phyloP scores from a whole-genome alignment of 2,888 invertebrate species.

The Caenorhabditis sinica region DNA sequence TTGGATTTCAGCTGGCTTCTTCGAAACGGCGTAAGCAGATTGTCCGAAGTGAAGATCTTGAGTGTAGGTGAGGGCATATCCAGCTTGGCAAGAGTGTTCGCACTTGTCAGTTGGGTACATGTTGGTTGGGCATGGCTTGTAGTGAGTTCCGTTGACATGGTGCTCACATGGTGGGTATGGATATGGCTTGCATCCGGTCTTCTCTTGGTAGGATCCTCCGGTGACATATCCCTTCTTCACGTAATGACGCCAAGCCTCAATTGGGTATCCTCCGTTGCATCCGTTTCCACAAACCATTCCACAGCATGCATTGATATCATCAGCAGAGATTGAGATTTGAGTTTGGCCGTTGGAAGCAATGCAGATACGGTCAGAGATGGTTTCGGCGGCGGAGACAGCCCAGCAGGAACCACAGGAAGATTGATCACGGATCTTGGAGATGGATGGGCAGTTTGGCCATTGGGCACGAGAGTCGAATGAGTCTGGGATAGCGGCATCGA shows the following conservation, averaged over 20 bases:
- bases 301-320: slow-evolving; percentile 85
- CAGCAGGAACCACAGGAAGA: slow-evolving; percentile 88
- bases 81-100: slow-evolving; percentile 65
- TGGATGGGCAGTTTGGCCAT: slow-evolving; percentile 73
- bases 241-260: slow-evolving; percentile 92
- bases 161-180: slow-evolving; percentile 93
- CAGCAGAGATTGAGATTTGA: slow-evolving; percentile 84
- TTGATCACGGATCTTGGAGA: slow-evolving; percentile 85
- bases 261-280: slow-evolving; percentile 91
- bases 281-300: slow-evolving; percentile 84
- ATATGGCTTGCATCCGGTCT: slow-evolving; percentile 91
- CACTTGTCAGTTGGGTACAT: slow-evolving; percentile 75
- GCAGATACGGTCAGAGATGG: slow-evolving; percentile 85
- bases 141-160: slow-evolving; percentile 89
- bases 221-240: slow-evolving; percentile 91
- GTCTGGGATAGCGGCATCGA: slow-evolving; percentile 69
- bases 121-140: slow-evolving; percentile 85
- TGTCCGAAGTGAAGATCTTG: slow-evolving; percentile 73
- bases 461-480: slow-evolving; percentile 73
- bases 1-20: slow-evolving; percentile 78
- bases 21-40: slow-evolving; percentile 79
- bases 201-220: slow-evolving; percentile 87
- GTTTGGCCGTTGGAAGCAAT: slow-evolving; percentile 84
- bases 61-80: slow-evolving; percentile 65
- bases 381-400: slow-evolving; percentile 86